Base-by-base conservation (phyloP, 37 sponge, comb jelly and placozoan genomes). In the Spongilla lacustris region DNA sequence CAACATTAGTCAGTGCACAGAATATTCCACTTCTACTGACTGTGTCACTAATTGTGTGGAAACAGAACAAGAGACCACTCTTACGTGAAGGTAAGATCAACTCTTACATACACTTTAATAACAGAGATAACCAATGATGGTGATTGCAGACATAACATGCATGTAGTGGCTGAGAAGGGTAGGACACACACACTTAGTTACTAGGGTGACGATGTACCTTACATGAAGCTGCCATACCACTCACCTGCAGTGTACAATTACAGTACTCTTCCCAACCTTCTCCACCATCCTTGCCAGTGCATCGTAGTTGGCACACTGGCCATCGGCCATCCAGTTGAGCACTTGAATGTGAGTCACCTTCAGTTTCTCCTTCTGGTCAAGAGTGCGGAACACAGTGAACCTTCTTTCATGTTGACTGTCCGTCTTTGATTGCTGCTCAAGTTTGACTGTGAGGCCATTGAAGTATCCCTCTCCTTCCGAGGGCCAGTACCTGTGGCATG, bases 401-500 rank as follows among this genome's bases (percentile, higher is more conserved):
- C 3, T 2, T 37, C 72, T 26, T 71, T 79, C 28, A 21, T 10
- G 14, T 22, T 66, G 27, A 38, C 75, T 79, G n/a, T 67, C 69
- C 0, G 21, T 38, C 2, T 24, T 1, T 80, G 38, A 49, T n/a
- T 80, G 68, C 19, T 38, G 68, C 13, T 80, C 28, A 2, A 73
- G 68, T 67, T 80, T 66, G 31, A 87, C 87, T 19, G 31, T 49
- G 68, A 67, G 58, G 1, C 46, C 38, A 25, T 75, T 33, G 50
- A 46, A 87, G 28, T 31, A 34, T 2, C 17, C n/a, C 26, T 21
- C 9, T 10, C 73, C 69, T 19, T 67, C 81, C 0, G 38, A 23
- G 5, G 87, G 87, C 87, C 87, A 87, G 71, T 87, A 87, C 68
- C 1, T 75, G 50, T 87, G 58, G 36, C 87, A 87, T 24, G 74